These are phyloP conservation scores for Zoanthus gigantus DNA, from an alignment of 92 coral and sea anemone species.

Conservation along the genomic window DNA sequence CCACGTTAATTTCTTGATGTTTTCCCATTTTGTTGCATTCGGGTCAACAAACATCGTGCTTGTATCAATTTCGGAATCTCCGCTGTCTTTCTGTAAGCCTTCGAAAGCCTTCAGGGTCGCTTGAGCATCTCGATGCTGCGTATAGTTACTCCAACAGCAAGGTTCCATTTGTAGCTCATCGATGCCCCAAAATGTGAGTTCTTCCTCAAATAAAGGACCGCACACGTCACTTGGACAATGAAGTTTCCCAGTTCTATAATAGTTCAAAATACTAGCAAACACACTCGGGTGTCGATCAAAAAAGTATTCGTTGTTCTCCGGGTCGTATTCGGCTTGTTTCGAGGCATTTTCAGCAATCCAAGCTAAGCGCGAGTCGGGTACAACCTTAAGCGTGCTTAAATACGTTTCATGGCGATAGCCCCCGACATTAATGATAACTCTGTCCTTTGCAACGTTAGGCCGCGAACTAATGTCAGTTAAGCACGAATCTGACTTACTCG, in stretches of 20 bases:
- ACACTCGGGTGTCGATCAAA: slow-evolving; percentile 98
- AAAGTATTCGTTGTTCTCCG: slow-evolving; percentile 90
- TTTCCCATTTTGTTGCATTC: slow-evolving; percentile 42
- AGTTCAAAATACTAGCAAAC: slow-evolving; percentile 88
- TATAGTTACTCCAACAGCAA: slow-evolving; percentile 99
- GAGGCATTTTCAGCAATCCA: slow-evolving; percentile 99
- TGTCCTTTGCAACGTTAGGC: slow-evolving; percentile 78
- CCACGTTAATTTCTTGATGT: slow-evolving; percentile 77
- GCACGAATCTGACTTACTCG: slow-evolving; percentile 74
- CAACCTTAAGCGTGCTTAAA: slow-evolving; percentile 92
- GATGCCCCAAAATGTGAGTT: slow-evolving; percentile 96
- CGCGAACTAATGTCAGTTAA: slow-evolving; percentile 69
- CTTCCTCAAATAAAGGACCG: slow-evolving; percentile 98
- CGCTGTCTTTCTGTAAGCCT: slow-evolving; percentile 86
- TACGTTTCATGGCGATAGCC: slow-evolving; percentile 96
- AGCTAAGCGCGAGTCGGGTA: slow-evolving; percentile 94
- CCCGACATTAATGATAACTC: slow-evolving; percentile 94
- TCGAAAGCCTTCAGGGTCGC: slow-evolving; percentile 94
- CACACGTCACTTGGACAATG: slow-evolving; percentile 98
- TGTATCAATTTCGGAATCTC: slow-evolving; percentile 78
- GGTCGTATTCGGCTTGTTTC: slow-evolving; percentile 90
- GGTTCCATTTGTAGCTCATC: slow-evolving; percentile 99
- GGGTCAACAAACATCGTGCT: slow-evolving; percentile 67
- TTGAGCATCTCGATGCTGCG: slow-evolving; percentile 96
- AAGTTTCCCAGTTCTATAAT: slow-evolving; percentile 97